Evolutionary conservation across 1,140 invertebrate species (phyloP).

Genomic region (Pseudachorutes palmiensis): DNA sequence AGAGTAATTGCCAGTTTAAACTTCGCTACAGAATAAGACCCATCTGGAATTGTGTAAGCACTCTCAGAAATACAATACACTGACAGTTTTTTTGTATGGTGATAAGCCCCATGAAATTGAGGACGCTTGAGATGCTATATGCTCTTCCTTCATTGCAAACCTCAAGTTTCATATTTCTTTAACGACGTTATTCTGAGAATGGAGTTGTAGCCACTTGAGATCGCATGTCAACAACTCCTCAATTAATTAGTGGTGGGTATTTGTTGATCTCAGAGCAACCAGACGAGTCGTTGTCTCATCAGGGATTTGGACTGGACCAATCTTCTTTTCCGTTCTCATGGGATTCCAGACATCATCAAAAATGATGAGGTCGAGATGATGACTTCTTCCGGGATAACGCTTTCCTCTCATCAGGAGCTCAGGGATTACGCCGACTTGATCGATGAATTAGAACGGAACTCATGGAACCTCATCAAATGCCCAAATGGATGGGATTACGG

Average conservation of each 20-base stretch:
- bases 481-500: slow-evolving; percentile 73
- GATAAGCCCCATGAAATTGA: neutral
- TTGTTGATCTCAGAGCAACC: slow-evolving; percentile 15
- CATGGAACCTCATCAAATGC: slow-evolving; percentile 58
- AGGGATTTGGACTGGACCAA: slow-evolving; percentile 27
- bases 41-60: neutral
- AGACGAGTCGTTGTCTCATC: slow-evolving; percentile 21
- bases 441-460: neutral
- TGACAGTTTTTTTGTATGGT: neutral
- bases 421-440: neutral
- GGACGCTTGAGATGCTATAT: neutral
- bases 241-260: neutral
- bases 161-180: neutral
- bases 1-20: neutral
- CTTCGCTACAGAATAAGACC: neutral
- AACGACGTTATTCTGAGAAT: neutral
- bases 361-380: neutral
- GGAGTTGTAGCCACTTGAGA: neutral
- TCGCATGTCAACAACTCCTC: too few species aligned
- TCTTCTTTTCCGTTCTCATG: neutral
- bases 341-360: slow-evolving; percentile 3
- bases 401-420: neutral
- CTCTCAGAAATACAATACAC: neutral
- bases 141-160: neutral
- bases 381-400: neutral